Conservation (phyloP, 2,888 invertebrate species). For the Volucella zonaria region DNA sequence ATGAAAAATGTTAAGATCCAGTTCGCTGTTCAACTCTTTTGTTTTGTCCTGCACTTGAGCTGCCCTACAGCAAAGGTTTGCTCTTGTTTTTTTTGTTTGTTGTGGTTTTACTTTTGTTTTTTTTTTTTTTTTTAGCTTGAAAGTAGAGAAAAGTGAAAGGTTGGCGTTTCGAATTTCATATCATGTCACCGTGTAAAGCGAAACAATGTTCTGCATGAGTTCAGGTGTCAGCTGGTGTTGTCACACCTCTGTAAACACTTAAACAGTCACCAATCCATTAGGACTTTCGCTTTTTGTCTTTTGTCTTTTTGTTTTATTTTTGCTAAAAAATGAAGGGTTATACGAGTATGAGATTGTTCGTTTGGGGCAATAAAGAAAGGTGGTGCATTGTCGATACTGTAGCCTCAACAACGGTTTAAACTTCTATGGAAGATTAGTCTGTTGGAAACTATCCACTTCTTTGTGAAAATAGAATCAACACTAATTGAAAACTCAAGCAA, state of each 20-base stretch:
- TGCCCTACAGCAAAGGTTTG: background rate
- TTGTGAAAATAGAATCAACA: too few species aligned
- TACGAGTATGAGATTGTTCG: too few species aligned
- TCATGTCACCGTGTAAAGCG: conserved; percentile 52
- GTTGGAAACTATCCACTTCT: too few species aligned
- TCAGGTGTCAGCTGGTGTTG: conserved; percentile 67
- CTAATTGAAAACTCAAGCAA: too few species aligned
- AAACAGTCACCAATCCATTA: conserved; percentile 49
- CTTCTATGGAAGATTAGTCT: too few species aligned
- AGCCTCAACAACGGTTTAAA: too few species aligned
- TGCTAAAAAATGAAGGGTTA: too few species aligned
- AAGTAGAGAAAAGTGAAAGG: conserved; percentile 71
- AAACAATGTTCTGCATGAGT: conserved; percentile 66
- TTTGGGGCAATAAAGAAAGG: too few species aligned
- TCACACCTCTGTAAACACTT: conserved; percentile 58
- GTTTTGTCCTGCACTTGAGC: background rate
- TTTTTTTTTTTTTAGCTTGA: conserved; percentile 10
- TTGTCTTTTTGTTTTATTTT: too few species aligned
- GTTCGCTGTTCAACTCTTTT: conserved; percentile 33
- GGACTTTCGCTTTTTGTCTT: conserved; percentile 59
- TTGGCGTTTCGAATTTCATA: conserved; percentile 45
- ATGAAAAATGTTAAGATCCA: background rate
- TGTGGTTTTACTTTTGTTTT: conserved; percentile 24
- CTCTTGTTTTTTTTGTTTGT: background rate
- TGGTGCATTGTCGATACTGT: too few species aligned